A percentile compares a stretch with the other conserved stretches of the same genome.
phyloP scores from a whole-genome alignment of 2,888 invertebrate species.

The Chaetogeoica ovagalla region DNA sequence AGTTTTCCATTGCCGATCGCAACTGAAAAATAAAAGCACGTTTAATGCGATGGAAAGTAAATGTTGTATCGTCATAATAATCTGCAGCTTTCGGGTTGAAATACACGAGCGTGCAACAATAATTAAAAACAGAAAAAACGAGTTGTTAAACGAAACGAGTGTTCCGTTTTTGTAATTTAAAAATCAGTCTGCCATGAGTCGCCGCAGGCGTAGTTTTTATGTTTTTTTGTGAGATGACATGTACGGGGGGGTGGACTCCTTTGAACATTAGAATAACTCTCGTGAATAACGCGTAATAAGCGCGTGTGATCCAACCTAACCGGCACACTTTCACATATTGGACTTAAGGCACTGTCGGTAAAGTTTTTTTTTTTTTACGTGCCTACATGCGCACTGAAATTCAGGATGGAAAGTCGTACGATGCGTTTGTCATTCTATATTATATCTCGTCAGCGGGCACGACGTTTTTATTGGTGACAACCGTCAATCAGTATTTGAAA shows the following conservation, averaged over 20 bases:
- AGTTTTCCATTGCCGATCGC: conserved; percentile 55
- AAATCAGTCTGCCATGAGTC: conserved; percentile 14
- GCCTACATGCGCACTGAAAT: background rate
- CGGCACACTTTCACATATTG: conserved; percentile 16
- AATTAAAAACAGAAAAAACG: background rate
- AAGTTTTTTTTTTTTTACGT: background rate
- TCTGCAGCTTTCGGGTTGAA: background rate
- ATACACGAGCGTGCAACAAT: background rate
- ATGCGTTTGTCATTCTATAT: background rate
- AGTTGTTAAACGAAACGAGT: background rate
- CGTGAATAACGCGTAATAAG: background rate
- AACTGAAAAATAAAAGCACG: conserved; percentile 56
- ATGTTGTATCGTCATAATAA: too few species aligned
- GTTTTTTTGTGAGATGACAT: background rate
- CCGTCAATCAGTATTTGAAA: background rate
- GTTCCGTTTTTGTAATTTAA: background rate
- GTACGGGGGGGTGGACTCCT: background rate
- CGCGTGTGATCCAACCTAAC: background rate
- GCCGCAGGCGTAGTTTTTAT: background rate
- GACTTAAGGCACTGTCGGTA: conserved; percentile 1
- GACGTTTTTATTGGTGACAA: background rate
- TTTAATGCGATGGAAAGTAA: background rate
- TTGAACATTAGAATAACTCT: conserved; percentile 7
- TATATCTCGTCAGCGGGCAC: background rate
- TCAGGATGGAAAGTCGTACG: background rate